Percentiles rank a stretch among this genome's conserved stretches.
These are phyloP conservation scores for Proteles cristata DNA, from an alignment of 2,113 vertebrate species.

Conservation along the genomic window DNA sequence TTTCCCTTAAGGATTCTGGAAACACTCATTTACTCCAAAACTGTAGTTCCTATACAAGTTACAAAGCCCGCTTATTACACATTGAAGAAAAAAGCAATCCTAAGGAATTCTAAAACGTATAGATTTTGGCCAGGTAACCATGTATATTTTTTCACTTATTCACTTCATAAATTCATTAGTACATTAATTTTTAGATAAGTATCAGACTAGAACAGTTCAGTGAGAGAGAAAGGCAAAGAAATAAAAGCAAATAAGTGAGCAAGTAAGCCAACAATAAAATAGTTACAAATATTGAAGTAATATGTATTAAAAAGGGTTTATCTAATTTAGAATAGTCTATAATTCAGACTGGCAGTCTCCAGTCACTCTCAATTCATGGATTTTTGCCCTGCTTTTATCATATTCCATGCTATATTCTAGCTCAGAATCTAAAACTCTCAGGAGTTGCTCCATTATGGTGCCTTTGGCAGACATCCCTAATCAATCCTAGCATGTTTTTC, in stretches of 20 bases:
- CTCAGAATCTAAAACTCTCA: background rate
- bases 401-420: background rate
- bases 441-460: background rate
- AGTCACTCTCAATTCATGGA: background rate
- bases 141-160: background rate
- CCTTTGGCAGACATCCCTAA: constrained; percentile 43
- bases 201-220: background rate
- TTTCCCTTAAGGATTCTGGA: constrained; percentile 29
- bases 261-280: background rate
- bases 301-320: background rate
- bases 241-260: background rate
- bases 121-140: background rate
- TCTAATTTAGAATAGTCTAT: background rate
- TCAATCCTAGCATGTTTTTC: background rate
- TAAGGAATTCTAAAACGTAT: background rate
- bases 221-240: background rate
- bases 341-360: background rate
- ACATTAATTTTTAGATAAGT: background rate
- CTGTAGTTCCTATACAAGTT: background rate
- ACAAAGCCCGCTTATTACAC: background rate
- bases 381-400: background rate
- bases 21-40: background rate
- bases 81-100: background rate
- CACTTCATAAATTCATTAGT: background rate
- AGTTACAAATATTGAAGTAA: background rate